Conservation (phyloP, 2,797 vertebrate species). For the Somateria mollissima region DNA sequence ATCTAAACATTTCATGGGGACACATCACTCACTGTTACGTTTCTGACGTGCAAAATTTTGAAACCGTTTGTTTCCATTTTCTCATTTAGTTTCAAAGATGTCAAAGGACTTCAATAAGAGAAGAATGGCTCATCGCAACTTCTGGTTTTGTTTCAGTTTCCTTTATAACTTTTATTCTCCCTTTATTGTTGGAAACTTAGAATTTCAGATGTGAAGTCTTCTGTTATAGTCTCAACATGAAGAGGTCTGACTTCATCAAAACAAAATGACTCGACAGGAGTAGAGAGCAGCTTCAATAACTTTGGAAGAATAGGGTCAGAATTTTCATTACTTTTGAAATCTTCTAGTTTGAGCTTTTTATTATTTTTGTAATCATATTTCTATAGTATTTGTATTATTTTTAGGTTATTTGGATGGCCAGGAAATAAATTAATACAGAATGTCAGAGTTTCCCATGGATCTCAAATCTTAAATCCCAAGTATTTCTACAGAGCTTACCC, state of each 20-base stretch:
- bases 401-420: neutral
- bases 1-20: neutral
- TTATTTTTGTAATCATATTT: neutral
- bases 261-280: neutral
- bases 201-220: neutral
- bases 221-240: neutral
- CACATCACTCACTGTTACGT: neutral
- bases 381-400: neutral
- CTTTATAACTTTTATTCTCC: neutral
- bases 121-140: conserved; percentile 2
- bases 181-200: neutral
- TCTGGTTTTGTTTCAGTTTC: neutral
- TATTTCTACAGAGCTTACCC: neutral
- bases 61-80: neutral
- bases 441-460: neutral
- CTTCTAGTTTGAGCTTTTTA: neutral
- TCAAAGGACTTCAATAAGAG: neutral
- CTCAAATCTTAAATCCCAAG: neutral
- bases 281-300: neutral
- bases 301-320: neutral
- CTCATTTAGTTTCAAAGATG: neutral
- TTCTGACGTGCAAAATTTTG: neutral
- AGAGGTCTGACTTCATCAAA: conserved; percentile 14
- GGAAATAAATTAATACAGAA: neutral
- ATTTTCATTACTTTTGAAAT: neutral